A percentile compares a stretch with the other conserved stretches of the same genome.
Conservation (phyloP, 2,113 vertebrate genomes). For the Syngnathus scovelli region DNA sequence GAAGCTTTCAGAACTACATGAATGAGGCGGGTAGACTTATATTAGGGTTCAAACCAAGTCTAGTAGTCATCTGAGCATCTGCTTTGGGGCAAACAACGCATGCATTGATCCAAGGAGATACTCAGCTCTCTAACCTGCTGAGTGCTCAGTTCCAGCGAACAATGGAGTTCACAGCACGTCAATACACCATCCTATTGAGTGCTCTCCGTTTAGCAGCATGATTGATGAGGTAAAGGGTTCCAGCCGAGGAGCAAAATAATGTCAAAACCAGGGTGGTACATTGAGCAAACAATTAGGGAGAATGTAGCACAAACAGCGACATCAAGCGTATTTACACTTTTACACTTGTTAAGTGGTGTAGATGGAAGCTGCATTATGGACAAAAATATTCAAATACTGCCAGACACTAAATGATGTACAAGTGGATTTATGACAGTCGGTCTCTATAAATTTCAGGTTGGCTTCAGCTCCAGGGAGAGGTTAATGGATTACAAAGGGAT, state of each 20-base stretch:
- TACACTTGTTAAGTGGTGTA: constrained; percentile 36
- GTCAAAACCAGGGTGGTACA: constrained; percentile 63
- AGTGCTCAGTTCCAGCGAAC: constrained; percentile 76
- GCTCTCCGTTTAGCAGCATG: constrained; percentile 71
- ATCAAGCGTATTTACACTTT: constrained; percentile 6
- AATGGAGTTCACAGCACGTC: constrained; percentile 71
- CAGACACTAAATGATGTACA: constrained; percentile 79
- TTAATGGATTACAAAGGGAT: constrained; percentile 82
- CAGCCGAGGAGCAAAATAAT: constrained; percentile 54
- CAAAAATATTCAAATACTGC: constrained; percentile 64
- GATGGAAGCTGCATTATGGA: constrained; percentile 58
- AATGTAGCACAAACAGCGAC: not conserved
- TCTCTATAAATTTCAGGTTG: constrained; percentile 77
- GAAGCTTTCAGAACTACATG: constrained; percentile 15
- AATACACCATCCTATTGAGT: constrained; percentile 72
- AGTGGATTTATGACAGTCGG: constrained; percentile 77
- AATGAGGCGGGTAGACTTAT: constrained; percentile 10
- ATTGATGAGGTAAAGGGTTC: constrained; percentile 75
- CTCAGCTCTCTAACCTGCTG: constrained; percentile 75
- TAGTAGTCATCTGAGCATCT: constrained; percentile 45
- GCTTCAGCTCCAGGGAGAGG: constrained; percentile 79
- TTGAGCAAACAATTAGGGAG: constrained; percentile 38
- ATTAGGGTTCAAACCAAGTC: constrained; percentile 22
- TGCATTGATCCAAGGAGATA: constrained; percentile 74
- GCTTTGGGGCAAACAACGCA: constrained; percentile 63